Conservation (phyloP, 2,113 vertebrate genomes). For the Podarcis raffonei region DNA sequence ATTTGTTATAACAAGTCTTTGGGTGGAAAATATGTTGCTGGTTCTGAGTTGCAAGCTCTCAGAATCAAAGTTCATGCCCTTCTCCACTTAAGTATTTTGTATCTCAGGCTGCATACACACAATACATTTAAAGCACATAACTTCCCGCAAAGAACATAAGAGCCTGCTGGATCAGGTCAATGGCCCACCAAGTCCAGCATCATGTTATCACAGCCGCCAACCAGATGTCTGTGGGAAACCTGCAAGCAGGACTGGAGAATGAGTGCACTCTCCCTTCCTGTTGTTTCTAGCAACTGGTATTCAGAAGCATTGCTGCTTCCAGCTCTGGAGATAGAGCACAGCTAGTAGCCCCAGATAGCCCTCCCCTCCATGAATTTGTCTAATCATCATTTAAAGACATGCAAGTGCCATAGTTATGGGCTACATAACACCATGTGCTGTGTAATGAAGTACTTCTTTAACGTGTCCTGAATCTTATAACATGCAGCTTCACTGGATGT, state of each 20-base stretch:
- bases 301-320: neutral
- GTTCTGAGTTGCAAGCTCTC: neutral
- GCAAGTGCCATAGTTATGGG: neutral
- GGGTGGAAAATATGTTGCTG: neutral
- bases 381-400: neutral
- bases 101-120: too few species aligned
- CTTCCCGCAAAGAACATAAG: too few species aligned
- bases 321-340: neutral
- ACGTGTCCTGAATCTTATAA: too few species aligned
- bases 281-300: neutral
- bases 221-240: too few species aligned
- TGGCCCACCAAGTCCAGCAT: too few species aligned
- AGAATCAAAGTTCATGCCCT: constrained; percentile 1
- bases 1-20: neutral
- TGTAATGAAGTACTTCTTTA: too few species aligned
- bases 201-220: too few species aligned
- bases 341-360: neutral
- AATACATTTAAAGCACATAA: too few species aligned
- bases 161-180: too few species aligned
- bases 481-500: too few species aligned
- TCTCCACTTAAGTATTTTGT: neutral
- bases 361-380: neutral
- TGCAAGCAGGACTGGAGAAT: neutral
- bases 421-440: too few species aligned
- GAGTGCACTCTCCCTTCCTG: neutral